phyloP scores from a whole-genome alignment of 2,113 vertebrate genomes.

The Grallaria varia region DNA sequence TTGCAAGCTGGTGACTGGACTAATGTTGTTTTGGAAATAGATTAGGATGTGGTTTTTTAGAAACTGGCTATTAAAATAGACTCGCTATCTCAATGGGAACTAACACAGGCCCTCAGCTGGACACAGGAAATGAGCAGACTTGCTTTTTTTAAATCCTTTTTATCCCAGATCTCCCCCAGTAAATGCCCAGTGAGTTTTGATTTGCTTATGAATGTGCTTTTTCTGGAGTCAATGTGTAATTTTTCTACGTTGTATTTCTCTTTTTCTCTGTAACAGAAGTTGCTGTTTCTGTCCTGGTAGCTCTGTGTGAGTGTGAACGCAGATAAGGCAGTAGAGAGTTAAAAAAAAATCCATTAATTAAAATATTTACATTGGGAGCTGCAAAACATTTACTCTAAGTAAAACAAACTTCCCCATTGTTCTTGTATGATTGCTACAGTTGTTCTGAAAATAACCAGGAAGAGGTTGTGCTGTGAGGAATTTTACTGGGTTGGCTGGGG shows the following conservation, averaged over 20 bases:
- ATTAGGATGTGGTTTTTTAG: neutral
- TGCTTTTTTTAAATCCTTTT: neutral
- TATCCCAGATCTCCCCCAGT: neutral
- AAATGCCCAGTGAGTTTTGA: neutral
- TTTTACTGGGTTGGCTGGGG: conserved; percentile 18
- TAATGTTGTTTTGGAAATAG: neutral
- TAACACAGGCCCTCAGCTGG: neutral
- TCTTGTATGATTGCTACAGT: conserved; percentile 34
- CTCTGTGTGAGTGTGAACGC: neutral
- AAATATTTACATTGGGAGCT: conserved; percentile 65
- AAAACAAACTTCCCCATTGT: conserved; percentile 66
- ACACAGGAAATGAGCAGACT: neutral
- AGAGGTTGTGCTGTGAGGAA: conserved; percentile 40
- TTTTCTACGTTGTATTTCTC: neutral
- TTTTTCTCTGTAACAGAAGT: neutral
- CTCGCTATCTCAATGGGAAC: neutral
- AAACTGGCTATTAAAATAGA: neutral
- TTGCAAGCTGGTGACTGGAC: neutral
- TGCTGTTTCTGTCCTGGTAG: neutral
- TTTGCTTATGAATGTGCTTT: neutral
- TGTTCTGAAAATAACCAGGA: conserved; percentile 48
- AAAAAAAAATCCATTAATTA: conserved; percentile 37
- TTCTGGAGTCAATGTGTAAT: neutral
- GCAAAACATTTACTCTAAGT: conserved; percentile 55
- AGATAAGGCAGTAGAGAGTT: conserved; percentile 26